Conservation (phyloP, 2,888 invertebrate genomes). For the Lagria hirta region DNA sequence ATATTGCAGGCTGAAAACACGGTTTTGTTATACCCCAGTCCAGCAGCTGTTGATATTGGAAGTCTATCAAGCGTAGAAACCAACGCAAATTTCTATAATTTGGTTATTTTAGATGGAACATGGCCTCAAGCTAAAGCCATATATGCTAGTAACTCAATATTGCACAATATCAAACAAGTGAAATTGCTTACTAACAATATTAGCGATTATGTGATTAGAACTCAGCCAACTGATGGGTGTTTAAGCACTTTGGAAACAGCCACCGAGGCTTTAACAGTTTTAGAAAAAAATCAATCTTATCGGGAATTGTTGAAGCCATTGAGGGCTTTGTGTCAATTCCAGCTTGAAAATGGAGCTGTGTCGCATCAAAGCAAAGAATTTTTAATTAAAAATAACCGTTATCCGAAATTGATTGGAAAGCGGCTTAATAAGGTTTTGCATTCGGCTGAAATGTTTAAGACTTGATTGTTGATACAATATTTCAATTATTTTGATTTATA, state of each 20-base stretch:
- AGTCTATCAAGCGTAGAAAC: constrained; percentile 55
- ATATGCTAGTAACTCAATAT: constrained; percentile 75
- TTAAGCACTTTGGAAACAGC: constrained; percentile 89
- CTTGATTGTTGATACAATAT: constrained; percentile 2
- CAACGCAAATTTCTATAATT: constrained; percentile 62
- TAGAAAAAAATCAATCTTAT: constrained; percentile 71
- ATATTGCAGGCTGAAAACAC: constrained; percentile 70
- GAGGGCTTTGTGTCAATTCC: constrained; percentile 81
- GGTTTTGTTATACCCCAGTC: constrained; percentile 79
- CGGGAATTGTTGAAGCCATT: constrained; percentile 74
- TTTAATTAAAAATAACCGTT: constrained; percentile 75
- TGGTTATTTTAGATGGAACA: constrained; percentile 88
- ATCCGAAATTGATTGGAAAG: constrained; percentile 79
- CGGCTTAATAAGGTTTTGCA: constrained; percentile 65
- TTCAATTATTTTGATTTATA: too few relatives aligned
- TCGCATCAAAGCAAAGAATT: constrained; percentile 92
- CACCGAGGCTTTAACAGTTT: constrained; percentile 72
- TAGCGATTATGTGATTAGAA: constrained; percentile 90
- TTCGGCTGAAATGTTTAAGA: constrained; percentile 41
- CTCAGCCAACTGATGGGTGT: constrained; percentile 90
- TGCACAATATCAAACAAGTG: constrained; percentile 77
- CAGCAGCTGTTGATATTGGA: constrained; percentile 69
- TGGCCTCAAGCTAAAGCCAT: constrained; percentile 96
- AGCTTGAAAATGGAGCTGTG: constrained; percentile 88
- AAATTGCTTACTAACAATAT: constrained; percentile 71